These are phyloP conservation scores for Tragulus kanchil DNA, from an alignment of 2,113 vertebrate genomes.

Conservation along the genomic window DNA sequence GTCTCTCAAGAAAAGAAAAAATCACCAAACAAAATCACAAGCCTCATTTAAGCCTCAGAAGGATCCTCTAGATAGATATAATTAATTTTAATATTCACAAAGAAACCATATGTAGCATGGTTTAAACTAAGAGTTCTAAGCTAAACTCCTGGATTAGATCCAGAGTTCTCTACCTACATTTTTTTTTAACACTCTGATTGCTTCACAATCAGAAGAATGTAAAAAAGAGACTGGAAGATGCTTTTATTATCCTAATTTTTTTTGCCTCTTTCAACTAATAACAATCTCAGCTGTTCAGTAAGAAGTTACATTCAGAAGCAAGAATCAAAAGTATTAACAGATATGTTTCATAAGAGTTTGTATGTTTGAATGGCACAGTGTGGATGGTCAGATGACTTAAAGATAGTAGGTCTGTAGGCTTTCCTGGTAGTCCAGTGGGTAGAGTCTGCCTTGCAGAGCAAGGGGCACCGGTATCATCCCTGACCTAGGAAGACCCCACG, in stretches of 20 bases:
- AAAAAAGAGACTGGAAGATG: neutral
- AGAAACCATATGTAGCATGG: neutral
- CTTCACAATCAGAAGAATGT: neutral
- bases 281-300: neutral
- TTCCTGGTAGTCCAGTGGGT: no score
- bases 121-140: neutral
- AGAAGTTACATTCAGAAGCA: slow-evolving; percentile 24
- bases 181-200: neutral
- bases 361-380: neutral
- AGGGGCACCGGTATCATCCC: no score
- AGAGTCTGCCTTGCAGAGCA: no score
- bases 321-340: neutral
- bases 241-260: slow-evolving; percentile 33
- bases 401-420: neutral
- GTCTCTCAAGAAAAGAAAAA: neutral
- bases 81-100: slow-evolving; percentile 53
- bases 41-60: neutral
- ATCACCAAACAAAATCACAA: neutral
- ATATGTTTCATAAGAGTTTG: neutral
- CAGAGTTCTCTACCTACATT: neutral
- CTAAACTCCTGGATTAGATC: neutral
- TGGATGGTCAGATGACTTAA: neutral
- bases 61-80: neutral
- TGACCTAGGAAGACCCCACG: no score
- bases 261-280: slow-evolving; percentile 1